Percentiles rank a stretch among this genome's conserved stretches.
Evolutionary conservation across 2,888 invertebrate species (phyloP).

Genomic region (Drosophila mimica): DNA sequence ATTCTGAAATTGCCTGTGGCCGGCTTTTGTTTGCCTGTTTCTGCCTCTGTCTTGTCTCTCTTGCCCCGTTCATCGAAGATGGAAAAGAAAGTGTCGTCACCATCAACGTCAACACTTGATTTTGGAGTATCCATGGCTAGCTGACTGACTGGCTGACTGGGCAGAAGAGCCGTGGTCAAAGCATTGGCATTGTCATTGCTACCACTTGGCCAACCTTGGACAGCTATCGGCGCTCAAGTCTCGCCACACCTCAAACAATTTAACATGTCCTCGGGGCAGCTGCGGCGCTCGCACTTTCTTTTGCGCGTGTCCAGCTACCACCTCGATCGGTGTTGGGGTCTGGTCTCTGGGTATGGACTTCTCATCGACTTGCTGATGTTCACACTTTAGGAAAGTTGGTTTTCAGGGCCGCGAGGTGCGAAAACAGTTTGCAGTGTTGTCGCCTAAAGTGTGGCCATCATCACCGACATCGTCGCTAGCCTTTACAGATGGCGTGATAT

Average conservation of each 20-base stretch:
- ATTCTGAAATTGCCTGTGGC: constrained; percentile 71
- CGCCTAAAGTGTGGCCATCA: constrained; percentile 76
- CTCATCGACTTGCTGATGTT: constrained; percentile 60
- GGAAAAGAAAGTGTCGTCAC: constrained; percentile 78
- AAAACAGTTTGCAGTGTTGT: constrained; percentile 72
- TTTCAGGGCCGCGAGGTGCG: constrained; percentile 75
- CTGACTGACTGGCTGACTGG: constrained; percentile 1
- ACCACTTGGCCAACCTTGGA: constrained; percentile 31
- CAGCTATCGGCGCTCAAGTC: constrained; percentile 52
- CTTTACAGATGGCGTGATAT: constrained; percentile 15
- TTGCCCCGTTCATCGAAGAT: constrained; percentile 15
- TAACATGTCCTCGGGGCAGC: constrained; percentile 67
- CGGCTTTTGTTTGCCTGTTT: constrained; percentile 20
- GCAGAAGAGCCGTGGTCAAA: constrained; percentile 1
- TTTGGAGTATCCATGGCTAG: constrained; percentile 2
- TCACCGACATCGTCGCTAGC: constrained; percentile 47
- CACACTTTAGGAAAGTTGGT: constrained; percentile 81
- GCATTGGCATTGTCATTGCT: constrained; percentile 60
- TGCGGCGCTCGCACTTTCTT: constrained; percentile 71
- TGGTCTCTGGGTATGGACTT: background rate
- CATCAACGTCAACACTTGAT: constrained; percentile 62
- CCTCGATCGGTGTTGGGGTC: background rate
- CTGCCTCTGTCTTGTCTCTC: background rate
- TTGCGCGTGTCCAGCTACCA: constrained; percentile 72
- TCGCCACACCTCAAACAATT: constrained; percentile 67